These are phyloP conservation scores for Amia ocellicauda DNA, from an alignment of 2,113 vertebrate genomes.

Conservation along the genomic window DNA sequence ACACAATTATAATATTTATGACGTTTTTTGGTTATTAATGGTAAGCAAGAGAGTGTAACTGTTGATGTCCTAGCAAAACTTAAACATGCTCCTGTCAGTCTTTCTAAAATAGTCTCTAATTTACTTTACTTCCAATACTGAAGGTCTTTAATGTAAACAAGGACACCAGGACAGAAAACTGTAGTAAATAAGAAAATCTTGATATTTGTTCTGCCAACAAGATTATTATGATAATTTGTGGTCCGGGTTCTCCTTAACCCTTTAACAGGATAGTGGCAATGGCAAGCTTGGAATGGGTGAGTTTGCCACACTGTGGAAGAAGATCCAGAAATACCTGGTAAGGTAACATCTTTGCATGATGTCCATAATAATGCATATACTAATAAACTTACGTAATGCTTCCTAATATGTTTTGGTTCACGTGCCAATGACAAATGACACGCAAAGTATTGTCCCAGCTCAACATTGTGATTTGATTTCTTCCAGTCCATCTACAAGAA, in stretches of 20 bases:
- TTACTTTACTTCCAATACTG: no score
- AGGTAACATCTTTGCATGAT: constrained; percentile 27
- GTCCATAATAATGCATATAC: no score
- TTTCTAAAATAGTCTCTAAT: neutral
- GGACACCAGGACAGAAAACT: no score
- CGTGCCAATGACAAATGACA: no score
- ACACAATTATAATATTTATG: no score
- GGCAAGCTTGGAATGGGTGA: constrained; percentile 73
- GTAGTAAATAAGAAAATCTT: no score
- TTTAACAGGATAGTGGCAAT: constrained; percentile 58
- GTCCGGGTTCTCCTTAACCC: constrained; percentile 42
- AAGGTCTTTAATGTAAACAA: no score
- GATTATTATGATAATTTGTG: no score
- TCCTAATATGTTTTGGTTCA: no score
- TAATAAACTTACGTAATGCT: neutral
- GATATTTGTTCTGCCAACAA: no score
- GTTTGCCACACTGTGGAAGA: constrained; percentile 83
- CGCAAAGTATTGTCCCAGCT: no score
- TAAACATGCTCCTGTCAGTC: neutral
- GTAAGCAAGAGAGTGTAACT: neutral
- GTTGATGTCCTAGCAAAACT: neutral
- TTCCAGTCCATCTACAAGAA: constrained; percentile 64
- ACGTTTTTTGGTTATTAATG: neutral
- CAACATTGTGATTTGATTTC: neutral
- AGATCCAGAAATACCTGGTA: constrained; percentile 83